Percentiles rank a stretch among this genome's conserved stretches.
Evolutionary conservation across 2,888 invertebrate species (phyloP).

Genomic region (Endotricha flammealis): DNA sequence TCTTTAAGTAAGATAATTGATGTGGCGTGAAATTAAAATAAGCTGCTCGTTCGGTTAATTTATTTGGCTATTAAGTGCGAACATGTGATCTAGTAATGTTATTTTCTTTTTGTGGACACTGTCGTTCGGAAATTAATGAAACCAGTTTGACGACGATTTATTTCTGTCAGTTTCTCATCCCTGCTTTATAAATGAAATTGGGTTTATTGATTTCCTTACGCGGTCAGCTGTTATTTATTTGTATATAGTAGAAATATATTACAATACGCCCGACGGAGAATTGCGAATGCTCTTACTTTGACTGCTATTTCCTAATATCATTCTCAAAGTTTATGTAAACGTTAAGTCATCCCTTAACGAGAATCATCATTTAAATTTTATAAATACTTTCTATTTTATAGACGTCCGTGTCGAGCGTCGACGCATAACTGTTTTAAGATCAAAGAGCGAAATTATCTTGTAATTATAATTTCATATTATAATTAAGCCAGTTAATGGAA

Average conservation of each 20-base stretch:
- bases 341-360: not conserved
- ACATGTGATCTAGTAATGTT: slow-evolving; percentile 73
- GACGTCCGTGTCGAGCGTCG: slow-evolving; percentile 48
- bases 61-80: slow-evolving; percentile 74
- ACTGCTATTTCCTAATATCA: slow-evolving; percentile 70
- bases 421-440: slow-evolving; percentile 66
- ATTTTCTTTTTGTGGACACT: slow-evolving; percentile 56
- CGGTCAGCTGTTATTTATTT: slow-evolving; percentile 57
- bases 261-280: slow-evolving; percentile 33
- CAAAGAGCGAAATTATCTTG: slow-evolving; percentile 72
- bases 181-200: slow-evolving; percentile 51
- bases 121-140: slow-evolving; percentile 72
- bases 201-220: slow-evolving; percentile 66
- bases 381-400: slow-evolving; percentile 62
- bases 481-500: slow-evolving; percentile 57
- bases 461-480: slow-evolving; percentile 74
- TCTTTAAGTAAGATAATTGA: slow-evolving; percentile 61
- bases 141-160: slow-evolving; percentile 65
- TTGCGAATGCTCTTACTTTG: slow-evolving; percentile 47
- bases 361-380: slow-evolving; percentile 47
- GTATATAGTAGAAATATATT: slow-evolving; percentile 39
- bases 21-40: slow-evolving; percentile 67
- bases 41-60: slow-evolving; percentile 65
- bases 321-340: slow-evolving; percentile 54
- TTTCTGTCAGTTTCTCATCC: slow-evolving; percentile 56